Base-by-base conservation (phyloP, 2,113 vertebrate species). In the Perccottus glenii region DNA sequence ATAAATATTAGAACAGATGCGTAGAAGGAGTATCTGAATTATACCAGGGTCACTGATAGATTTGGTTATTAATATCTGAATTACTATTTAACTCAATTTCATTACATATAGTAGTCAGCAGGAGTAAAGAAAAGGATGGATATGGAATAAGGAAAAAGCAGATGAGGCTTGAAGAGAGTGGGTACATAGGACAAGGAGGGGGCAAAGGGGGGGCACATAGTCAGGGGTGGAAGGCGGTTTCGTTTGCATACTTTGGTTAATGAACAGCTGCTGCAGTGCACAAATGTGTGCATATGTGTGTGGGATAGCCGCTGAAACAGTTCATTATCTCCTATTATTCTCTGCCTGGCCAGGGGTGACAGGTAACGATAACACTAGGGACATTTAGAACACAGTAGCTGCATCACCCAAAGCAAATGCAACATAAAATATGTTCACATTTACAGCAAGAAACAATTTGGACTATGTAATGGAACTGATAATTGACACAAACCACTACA, bases 171-270 rank as follows among this genome's bases (percentile, higher is more conserved):
- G 5, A 52, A 33, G 64, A 71, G 19, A 60, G 60, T 43, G 4
- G 61, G 7, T 3, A 58, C 49, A 66, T 27, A 64, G 70, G 62
- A 68, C 71, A 70, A 75, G 72, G 63, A 83, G 64, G 53, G 59
- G 61, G 43, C 43, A 45, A 72, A 69, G 83, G 74, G 67, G 68
- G 81, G 61, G 66, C 63, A 49, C 64, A 80, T 67, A 81, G 84
- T 90, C 85, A 81, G 71, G 78, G 80, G 77, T 85, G 70, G 80
- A 65, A 63, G 52, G 75, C 58, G 35, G 70, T 81, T 88, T 91
- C 79, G 85, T 95, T 94, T 94, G 92, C 93, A 94, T 96, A 91
- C 92, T 90, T 85, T 88, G 90, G 80, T 89, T 95, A 96, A 96
- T 96, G 95, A 95, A 92, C 93, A 94, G 90, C 89, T 91, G 90